Evolutionary conservation across 2,888 invertebrate genomes (phyloP).

Genomic region (Xestoiulus laeticollis): DNA sequence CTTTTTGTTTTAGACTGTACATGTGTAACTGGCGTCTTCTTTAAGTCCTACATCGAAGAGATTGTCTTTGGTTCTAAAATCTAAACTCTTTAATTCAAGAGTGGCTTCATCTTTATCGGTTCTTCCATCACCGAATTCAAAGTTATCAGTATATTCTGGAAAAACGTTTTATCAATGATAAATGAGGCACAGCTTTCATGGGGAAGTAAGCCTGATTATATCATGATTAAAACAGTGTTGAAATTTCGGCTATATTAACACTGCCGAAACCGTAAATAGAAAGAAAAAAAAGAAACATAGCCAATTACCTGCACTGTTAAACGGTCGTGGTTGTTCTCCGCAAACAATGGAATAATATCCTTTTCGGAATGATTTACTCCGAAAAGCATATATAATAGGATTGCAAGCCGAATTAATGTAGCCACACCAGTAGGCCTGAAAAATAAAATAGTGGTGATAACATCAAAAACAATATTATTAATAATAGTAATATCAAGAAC

Average conservation of each 20-base stretch:
- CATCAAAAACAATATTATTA: neutral
- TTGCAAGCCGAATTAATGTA: slow-evolving; percentile 64
- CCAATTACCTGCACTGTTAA: slow-evolving; percentile 52
- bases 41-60: neutral
- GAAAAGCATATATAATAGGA: slow-evolving; percentile 63
- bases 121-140: neutral
- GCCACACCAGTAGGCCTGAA: slow-evolving; percentile 56
- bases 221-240: neutral
- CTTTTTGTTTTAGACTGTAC: neutral
- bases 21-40: neutral
- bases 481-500: neutral
- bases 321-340: slow-evolving; percentile 18
- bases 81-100: slow-evolving; percentile 9
- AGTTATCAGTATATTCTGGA: neutral
- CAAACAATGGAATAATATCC: slow-evolving; percentile 55
- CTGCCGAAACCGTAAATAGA: neutral
- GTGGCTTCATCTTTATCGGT: neutral
- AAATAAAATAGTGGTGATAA: slow-evolving; percentile 41
- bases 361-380: slow-evolving; percentile 57
- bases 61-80: neutral
- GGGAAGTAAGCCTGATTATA: neutral
- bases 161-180: slow-evolving; percentile 8
- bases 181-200: neutral
- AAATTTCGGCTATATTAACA: neutral
- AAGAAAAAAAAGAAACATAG: neutral